Evolutionary conservation across 2,888 invertebrate genomes (phyloP).

Genomic region (Amiota mariae): DNA sequence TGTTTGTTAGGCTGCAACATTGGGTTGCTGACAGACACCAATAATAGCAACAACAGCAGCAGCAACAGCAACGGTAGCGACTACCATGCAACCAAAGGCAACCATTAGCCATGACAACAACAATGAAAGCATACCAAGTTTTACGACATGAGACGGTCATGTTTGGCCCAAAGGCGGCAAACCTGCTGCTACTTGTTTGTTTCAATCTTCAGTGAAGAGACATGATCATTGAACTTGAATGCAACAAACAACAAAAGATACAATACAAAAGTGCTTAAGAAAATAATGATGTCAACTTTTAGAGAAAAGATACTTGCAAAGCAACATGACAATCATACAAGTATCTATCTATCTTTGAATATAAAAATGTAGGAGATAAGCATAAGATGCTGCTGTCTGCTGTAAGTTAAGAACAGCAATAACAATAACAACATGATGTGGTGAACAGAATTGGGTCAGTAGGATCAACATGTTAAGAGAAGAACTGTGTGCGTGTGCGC

Average conservation of each 20-base stretch:
- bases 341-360: too few relatives aligned
- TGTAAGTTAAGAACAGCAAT: too few relatives aligned
- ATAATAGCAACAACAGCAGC: background rate
- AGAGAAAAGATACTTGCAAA: background rate
- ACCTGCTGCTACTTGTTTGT: background rate
- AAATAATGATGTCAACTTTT: conserved; percentile 15
- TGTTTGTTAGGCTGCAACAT: background rate
- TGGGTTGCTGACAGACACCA: background rate
- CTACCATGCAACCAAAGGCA: background rate
- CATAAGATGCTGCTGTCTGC: too few relatives aligned
- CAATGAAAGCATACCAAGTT: background rate
- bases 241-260: conserved; percentile 5
- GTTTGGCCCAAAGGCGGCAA: background rate
- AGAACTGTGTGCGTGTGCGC: background rate
- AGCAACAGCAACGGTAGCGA: background rate
- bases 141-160: background rate
- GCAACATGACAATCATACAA: background rate
- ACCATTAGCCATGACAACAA: background rate
- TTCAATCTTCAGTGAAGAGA: background rate
- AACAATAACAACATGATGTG: background rate
- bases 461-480: background rate
- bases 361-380: too few relatives aligned
- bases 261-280: background rate
- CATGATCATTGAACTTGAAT: conserved; percentile 16
- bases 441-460: conserved; percentile 11